phyloP scores from a whole-genome alignment of 2,797 vertebrate species.

The Poeciliopsis paucimaculata region DNA sequence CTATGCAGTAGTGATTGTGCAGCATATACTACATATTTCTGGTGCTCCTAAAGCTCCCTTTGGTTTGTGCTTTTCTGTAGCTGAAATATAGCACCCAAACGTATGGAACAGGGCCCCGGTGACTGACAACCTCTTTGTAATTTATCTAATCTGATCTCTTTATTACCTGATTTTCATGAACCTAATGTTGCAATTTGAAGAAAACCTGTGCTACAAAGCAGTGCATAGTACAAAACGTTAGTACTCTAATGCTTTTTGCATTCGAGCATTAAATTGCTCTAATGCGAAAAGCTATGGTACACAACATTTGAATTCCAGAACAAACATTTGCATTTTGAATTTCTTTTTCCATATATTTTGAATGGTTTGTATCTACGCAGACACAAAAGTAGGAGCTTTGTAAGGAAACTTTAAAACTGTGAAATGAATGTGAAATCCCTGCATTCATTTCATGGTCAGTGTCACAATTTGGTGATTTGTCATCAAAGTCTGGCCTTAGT shows the following conservation, averaged over 20 bases:
- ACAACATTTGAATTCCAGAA: conserved; percentile 47
- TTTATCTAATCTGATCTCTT: conserved; percentile 51
- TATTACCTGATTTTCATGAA: conserved; percentile 67
- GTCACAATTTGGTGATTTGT: conserved; percentile 57
- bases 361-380: conserved; percentile 39
- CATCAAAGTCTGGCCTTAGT: conserved; percentile 46
- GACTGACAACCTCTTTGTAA: conserved; percentile 56
- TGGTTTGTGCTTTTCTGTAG: conserved; percentile 87
- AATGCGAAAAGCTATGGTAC: conserved; percentile 60
- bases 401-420: conserved; percentile 55
- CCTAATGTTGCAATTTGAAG: conserved; percentile 60
- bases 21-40: conserved; percentile 76
- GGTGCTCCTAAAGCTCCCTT: conserved; percentile 81
- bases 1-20: conserved; percentile 83
- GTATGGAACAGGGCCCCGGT: conserved; percentile 67
- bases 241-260: conserved; percentile 9
- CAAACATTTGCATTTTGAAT: conserved; percentile 66
- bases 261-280: conserved; percentile 44
- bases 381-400: conserved; percentile 45
- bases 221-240: conserved; percentile 74
- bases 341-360: conserved; percentile 34
- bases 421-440: conserved; percentile 70
- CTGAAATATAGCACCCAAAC: conserved; percentile 81
- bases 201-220: conserved; percentile 75
- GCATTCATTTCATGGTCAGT: conserved; percentile 68